phyloP scores from a whole-genome alignment of 2,113 vertebrate species.

The Macquaria australasica region DNA sequence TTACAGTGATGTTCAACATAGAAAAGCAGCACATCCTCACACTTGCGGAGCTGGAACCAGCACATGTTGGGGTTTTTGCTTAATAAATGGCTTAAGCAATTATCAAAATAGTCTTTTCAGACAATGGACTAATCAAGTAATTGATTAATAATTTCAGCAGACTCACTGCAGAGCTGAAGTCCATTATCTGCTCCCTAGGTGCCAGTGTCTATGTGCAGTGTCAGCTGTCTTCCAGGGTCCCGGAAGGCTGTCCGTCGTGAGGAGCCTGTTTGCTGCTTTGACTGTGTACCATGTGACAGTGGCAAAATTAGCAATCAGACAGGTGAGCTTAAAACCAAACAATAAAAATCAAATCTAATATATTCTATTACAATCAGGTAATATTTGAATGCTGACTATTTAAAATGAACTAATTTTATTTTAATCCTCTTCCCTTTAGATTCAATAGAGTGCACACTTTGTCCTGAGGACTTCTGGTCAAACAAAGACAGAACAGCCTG shows the following conservation, averaged over 20 bases:
- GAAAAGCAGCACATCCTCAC: neutral
- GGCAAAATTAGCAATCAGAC: slow-evolving; percentile 86
- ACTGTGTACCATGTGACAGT: slow-evolving; percentile 86
- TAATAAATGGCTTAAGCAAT: neutral
- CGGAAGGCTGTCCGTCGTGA: slow-evolving; percentile 84
- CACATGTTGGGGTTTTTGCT: neutral
- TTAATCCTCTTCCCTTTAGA: slow-evolving; percentile 53
- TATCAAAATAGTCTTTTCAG: neutral
- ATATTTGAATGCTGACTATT: neutral
- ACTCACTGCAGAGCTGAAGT: neutral
- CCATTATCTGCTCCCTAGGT: slow-evolving; percentile 66
- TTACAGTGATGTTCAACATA: neutral
- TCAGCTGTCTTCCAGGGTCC: slow-evolving; percentile 82
- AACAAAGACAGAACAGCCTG: slow-evolving; percentile 78
- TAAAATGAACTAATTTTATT: neutral
- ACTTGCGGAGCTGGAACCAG: neutral
- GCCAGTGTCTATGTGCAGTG: slow-evolving; percentile 82
- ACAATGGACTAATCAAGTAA: neutral
- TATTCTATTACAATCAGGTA: neutral
- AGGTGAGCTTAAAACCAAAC: slow-evolving; percentile 65
- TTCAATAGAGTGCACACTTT: slow-evolving; percentile 79
- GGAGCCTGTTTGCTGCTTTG: slow-evolving; percentile 87
- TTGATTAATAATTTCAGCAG: neutral
- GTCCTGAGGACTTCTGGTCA: slow-evolving; percentile 82
- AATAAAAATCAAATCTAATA: neutral